Percentiles rank a stretch among this genome's conserved stretches.
These are phyloP conservation scores for Hemicrepidius hirtus DNA, from an alignment of 2,888 invertebrate genomes.

Conservation along the genomic window DNA sequence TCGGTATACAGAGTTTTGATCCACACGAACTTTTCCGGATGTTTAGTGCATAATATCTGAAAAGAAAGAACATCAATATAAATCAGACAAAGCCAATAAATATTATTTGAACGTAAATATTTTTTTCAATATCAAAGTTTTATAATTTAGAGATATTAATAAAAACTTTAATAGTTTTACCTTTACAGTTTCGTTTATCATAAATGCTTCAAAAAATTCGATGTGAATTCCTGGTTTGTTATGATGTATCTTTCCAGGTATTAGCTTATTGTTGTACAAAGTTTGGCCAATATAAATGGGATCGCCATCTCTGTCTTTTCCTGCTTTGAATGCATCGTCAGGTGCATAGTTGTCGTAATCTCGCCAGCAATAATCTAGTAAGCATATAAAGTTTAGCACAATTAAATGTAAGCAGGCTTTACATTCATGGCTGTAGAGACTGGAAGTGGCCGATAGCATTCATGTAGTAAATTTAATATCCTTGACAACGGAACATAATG, in stretches of 20 bases:
- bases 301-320: constrained; percentile 35
- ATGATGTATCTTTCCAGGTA: constrained; percentile 44
- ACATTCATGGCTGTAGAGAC: no score
- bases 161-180: no score
- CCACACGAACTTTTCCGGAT: constrained; percentile 44
- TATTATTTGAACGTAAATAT: no score
- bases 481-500: no score
- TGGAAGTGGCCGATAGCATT: no score
- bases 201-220: constrained; percentile 35
- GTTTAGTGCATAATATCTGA: constrained; percentile 40
- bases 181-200: constrained; percentile 39
- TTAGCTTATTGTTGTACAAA: constrained; percentile 40
- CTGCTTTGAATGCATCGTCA: constrained; percentile 44
- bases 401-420: no score
- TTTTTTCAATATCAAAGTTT: no score
- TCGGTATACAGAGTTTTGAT: constrained; percentile 15
- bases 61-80: background rate
- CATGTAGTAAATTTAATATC: no score
- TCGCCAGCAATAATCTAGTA: constrained; percentile 48
- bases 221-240: constrained; percentile 29
- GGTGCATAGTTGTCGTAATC: constrained; percentile 44
- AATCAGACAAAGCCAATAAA: no score
- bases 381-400: no score
- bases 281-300: constrained; percentile 51
- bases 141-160: no score